Evolutionary conservation across 2,797 vertebrate species (phyloP).

Genomic region (Phataginus tricuspis): DNA sequence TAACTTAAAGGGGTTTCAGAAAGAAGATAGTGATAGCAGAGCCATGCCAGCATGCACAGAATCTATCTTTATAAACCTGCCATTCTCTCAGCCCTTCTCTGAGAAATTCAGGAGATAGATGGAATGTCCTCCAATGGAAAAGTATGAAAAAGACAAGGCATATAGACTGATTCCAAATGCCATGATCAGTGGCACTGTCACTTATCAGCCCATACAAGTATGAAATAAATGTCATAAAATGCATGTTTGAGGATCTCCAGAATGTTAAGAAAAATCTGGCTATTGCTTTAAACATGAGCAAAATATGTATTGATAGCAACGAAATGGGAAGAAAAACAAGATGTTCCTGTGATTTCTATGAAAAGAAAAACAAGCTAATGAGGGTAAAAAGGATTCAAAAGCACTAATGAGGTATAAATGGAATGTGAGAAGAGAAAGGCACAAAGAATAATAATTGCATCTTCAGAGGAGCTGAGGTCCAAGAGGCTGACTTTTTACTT

Average conservation of each 20-base stretch:
- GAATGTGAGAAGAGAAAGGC: neutral
- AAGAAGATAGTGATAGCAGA: neutral
- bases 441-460: neutral
- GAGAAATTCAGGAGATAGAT: neutral
- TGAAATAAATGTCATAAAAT: conserved; percentile 29
- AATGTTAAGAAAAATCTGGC: conserved; percentile 7
- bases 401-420: neutral
- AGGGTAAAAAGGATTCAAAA: conserved; percentile 9
- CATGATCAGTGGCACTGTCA: neutral
- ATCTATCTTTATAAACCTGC: neutral
- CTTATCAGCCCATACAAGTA: neutral
- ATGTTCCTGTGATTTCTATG: conserved; percentile 10
- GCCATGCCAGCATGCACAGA: neutral
- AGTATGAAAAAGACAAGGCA: neutral
- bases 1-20: neutral
- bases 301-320: neutral
- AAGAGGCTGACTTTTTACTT: neutral
- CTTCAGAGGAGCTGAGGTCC: neutral
- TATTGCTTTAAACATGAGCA: conserved; percentile 22
- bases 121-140: neutral
- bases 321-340: neutral
- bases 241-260: neutral
- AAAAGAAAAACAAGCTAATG: neutral
- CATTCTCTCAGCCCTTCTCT: neutral
- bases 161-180: neutral